Conservation (phyloP, 2,888 invertebrate genomes). For the Noctua comes region DNA sequence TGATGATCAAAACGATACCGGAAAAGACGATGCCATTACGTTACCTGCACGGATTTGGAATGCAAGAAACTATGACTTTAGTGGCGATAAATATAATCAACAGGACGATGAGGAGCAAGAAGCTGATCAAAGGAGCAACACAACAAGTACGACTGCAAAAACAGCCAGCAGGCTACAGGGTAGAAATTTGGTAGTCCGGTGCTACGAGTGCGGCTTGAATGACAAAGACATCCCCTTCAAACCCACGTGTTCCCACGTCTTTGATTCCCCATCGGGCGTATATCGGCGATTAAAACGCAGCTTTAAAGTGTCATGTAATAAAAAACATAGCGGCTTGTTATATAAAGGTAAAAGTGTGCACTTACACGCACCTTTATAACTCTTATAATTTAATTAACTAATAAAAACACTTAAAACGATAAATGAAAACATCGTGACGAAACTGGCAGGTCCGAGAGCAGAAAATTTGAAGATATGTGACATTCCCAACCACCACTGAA, state of each 20-base stretch:
- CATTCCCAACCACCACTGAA: neutral
- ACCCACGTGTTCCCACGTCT: constrained; percentile 63
- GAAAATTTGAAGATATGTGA: too few relatives aligned
- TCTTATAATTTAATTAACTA: neutral
- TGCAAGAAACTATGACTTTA: neutral
- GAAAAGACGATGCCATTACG: neutral
- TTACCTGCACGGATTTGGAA: neutral
- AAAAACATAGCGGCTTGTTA: neutral
- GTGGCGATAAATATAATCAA: neutral
- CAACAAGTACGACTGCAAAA: too few relatives aligned
- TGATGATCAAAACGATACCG: neutral
- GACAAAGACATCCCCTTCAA: constrained; percentile 48
- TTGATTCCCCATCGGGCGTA: constrained; percentile 3
- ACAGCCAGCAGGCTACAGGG: too few relatives aligned
- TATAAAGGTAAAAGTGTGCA: constrained; percentile 20
- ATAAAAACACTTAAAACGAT: neutral
- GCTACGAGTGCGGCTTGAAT: too few relatives aligned
- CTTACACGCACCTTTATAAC: neutral
- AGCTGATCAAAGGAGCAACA: neutral
- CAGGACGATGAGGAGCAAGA: neutral
- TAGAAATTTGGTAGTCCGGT: too few relatives aligned
- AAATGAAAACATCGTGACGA: too few relatives aligned
- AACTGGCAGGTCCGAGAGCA: too few relatives aligned
- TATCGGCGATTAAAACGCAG: rapidly evolving
- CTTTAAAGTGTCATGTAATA: constrained; percentile 3